Evolutionary conservation across 2,888 invertebrate species (phyloP), one percentile per base, ranked within the genome.

Genomic region (Deilephila porcellus): DNA sequence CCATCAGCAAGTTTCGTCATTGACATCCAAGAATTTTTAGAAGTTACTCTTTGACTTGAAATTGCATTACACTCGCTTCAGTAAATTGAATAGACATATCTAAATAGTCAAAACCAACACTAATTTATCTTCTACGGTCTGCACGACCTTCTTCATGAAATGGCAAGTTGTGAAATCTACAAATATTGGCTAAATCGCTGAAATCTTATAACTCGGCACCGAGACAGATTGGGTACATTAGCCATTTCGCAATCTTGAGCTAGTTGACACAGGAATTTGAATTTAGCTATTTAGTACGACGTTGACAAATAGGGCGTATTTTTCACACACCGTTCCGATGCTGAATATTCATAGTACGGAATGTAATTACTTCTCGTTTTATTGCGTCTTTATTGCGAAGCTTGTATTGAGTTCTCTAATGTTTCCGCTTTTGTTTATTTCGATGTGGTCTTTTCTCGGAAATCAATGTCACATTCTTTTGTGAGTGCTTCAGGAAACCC

Each of bases 161-260:
- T 45, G 2, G 45, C 14, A 45, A 45, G 11, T 3, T 45, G 3
- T 45, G 45, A 45, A 45, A 45, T 3, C 45, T 45, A 3, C 45
- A 45, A 45, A 45, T 45, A 8, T 17, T 32, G 17, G 7, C 11
- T 8, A 20, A 52, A 70, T 67, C 81, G 79, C 83, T 74, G 4
- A 62, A 73, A 79, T 77, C 70, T 74, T 75, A 76, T 77, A 11
- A 32, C 71, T 79, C 77, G 73, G 11, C 1, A 25, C 62, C 20
- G 67, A 73, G 60, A 78, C 70, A 78, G 74, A 82, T 82, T 77
- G 52, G 79, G 82, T 77, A 80, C 72, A 74, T 78, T 78, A 76
- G 72, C 72, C 76, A 76, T 80, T 80, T 80, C 76, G 77, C 73
- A 77, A 74, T 74, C 76, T 77, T 75, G 76, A 75, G 71, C 45